Evolutionary conservation across 2,113 vertebrate genomes (phyloP).

Genomic region (Taurulus bubalis): DNA sequence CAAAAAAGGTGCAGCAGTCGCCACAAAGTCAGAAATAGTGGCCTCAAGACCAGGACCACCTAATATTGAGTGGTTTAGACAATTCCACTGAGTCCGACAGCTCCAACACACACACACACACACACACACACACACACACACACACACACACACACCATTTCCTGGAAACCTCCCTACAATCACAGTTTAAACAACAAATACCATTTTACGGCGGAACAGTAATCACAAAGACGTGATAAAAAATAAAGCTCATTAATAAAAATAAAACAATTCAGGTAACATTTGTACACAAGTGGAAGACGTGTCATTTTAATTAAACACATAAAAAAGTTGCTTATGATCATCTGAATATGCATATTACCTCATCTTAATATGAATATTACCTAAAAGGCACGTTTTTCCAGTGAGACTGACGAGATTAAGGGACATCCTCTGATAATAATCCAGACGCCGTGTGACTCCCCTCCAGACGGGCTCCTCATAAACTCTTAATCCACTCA

Average conservation of each 20-base stretch:
- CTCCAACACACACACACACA: too few species aligned
- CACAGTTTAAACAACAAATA: background rate
- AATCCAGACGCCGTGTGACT: conserved; percentile 13
- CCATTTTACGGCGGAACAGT: background rate
- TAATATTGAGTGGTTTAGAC: conserved; percentile 63
- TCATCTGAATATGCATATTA: background rate
- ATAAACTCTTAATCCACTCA: conserved; percentile 11
- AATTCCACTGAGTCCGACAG: conserved; percentile 22
- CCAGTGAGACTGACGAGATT: too few species aligned
- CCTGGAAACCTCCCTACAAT: too few species aligned
- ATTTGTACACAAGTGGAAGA: background rate
- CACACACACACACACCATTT: background rate
- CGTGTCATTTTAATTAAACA: background rate
- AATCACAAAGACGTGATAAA: background rate
- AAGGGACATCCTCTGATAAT: background rate
- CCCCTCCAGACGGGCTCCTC: background rate
- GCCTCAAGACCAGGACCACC: conserved; percentile 41
- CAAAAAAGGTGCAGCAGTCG: conserved; percentile 38
- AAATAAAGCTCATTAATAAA: background rate
- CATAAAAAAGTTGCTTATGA: background rate
- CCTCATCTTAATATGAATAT: too few species aligned
- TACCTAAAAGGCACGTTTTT: too few species aligned
- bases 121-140: conserved; percentile 14
- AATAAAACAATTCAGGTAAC: background rate
- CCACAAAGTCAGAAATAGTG: conserved; percentile 45